Evolutionary conservation across 2,888 invertebrate species (phyloP).

Genomic region (Invenusta paracnida): DNA sequence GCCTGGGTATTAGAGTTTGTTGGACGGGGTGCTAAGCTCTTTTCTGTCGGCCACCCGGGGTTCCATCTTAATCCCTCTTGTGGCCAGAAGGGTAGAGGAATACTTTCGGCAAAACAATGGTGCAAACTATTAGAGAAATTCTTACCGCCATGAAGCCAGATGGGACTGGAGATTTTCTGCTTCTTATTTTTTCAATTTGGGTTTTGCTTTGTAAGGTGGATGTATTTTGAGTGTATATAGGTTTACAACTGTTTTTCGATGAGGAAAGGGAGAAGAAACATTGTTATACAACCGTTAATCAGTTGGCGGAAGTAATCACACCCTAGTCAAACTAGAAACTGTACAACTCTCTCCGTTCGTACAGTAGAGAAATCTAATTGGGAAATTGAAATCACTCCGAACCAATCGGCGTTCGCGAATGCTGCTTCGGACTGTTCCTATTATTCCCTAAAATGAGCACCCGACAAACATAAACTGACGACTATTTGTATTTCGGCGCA

Average conservation of each 20-base stretch:
- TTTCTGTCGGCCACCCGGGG: neutral
- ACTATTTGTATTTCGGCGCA: neutral
- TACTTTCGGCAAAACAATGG: too few relatives aligned
- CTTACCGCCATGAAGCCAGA: neutral
- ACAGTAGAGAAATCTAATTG: neutral
- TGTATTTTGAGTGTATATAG: too few relatives aligned
- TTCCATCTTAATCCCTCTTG: constrained; percentile 8
- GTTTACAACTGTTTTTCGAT: too few relatives aligned
- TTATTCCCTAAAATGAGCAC: neutral
- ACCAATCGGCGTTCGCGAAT: neutral
- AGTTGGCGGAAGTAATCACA: neutral
- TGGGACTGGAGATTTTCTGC: neutral
- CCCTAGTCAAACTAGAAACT: neutral
- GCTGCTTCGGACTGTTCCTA: neutral
- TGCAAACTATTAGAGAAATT: neutral
- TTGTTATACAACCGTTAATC: neutral
- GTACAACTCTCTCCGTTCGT: neutral
- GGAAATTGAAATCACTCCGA: neutral
- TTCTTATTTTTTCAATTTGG: neutral
- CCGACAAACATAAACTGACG: neutral
- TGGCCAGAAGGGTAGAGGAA: too few relatives aligned
- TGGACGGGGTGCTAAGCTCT: neutral
- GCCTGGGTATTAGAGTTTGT: neutral
- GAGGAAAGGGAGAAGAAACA: too few relatives aligned
- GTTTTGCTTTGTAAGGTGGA: neutral